Conservation (phyloP, 2,113 vertebrate species). For the Saguinus midas region DNA sequence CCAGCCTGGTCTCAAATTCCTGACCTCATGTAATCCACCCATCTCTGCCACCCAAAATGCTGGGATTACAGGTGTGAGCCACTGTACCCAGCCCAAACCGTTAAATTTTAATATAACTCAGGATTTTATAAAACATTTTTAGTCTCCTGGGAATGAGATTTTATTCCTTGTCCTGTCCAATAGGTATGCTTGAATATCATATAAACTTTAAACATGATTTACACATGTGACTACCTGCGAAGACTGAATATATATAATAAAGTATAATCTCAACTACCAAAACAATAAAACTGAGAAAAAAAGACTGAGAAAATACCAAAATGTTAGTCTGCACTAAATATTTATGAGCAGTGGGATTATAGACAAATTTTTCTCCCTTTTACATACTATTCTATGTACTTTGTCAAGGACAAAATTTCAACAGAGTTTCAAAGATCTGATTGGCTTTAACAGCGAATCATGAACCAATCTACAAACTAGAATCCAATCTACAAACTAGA, state of each 20-base stretch:
- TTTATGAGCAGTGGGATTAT: background rate
- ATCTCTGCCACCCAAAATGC: no score
- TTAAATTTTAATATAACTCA: constrained; percentile 16
- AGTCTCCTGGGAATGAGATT: background rate
- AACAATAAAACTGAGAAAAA: background rate
- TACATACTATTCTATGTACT: background rate
- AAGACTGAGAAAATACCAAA: constrained; percentile 27
- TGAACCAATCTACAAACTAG: background rate
- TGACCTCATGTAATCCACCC: no score
- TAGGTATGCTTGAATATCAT: background rate
- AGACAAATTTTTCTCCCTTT: constrained; percentile 15
- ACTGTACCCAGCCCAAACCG: background rate
- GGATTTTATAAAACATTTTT: background rate
- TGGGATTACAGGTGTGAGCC: no score
- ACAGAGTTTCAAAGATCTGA: background rate
- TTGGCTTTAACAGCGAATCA: background rate
- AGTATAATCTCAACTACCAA: constrained; percentile 20
- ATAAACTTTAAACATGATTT: background rate
- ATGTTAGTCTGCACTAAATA: constrained; percentile 24
- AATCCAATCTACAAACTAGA: background rate
- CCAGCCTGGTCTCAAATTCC: no score
- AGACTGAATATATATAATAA: constrained; percentile 20
- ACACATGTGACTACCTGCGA: background rate
- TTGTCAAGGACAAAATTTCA: background rate
- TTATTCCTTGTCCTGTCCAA: background rate